Evolutionary conservation across 2,797 vertebrate genomes (phyloP), one percentile per base, ranked within the genome.

Genomic region (Paguma larvata): DNA sequence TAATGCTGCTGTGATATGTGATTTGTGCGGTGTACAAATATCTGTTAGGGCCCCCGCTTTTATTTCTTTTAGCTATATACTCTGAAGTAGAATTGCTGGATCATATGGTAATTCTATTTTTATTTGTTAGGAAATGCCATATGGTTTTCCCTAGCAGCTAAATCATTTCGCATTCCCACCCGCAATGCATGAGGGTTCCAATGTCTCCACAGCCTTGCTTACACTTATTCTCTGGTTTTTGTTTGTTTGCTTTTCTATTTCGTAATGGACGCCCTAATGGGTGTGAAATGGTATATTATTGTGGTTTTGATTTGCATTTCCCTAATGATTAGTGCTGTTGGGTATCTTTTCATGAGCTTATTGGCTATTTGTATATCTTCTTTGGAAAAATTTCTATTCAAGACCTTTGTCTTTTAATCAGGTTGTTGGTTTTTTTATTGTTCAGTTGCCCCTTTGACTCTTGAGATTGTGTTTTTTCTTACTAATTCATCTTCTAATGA

Each of bases 401-500:
- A 94, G 38, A 85, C 21, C 46, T 91, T 94, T 68, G 56, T 3
- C 25, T 95, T 38, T 34, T 30, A 95, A 83, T 67, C 56, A n/a
- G 25, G 0, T 59, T 62, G 5, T 73, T 85, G 34, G 16, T 11
- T 5, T 38, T 63, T 56, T 79, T 87, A 67, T 65, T 62, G 4
- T 34, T 72, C 41, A 75, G 6, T 53, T 95, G 25, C 85, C 67
- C 23, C 48, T 63, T 79, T 84, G 91, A 46, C 82, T 72, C 41
- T 77, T 89, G 38, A 59, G 56, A 75, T 91, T 16, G 84, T 92
- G 27, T 75, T 56, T 67, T 84, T 91, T 56, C 73, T 93, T 70
- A 12, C 38, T 38, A 91, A 75, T 48, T 89, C 18, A 82, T 94
- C 59, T 72, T 91, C 15, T 93, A 92, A 72, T 80, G 94, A 87